phyloP scores from a whole-genome alignment of 2,797 vertebrate genomes.

The Threskiornis aethiopicus region DNA sequence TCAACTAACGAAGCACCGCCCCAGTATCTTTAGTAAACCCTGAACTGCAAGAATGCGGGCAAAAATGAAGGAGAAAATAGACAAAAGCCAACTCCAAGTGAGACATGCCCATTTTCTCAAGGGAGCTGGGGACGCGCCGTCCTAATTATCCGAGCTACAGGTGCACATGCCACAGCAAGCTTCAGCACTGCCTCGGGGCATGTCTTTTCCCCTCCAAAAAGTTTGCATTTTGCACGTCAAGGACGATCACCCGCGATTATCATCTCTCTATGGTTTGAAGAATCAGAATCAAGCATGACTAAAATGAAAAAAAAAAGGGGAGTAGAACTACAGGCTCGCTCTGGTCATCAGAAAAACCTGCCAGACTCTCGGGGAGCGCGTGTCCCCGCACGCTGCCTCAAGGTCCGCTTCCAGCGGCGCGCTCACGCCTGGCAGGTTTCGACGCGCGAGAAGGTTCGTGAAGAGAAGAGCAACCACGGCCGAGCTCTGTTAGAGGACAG shows the following conservation, averaged over 20 bases:
- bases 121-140: accelerated
- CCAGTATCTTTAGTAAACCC: background rate
- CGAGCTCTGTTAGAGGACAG: background rate
- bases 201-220: background rate
- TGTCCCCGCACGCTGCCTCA: background rate
- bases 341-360: background rate
- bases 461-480: background rate
- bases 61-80: background rate
- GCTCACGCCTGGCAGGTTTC: background rate
- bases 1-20: background rate
- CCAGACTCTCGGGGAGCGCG: background rate
- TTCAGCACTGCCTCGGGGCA: background rate
- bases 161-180: background rate
- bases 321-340: background rate
- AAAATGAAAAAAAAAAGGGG: background rate
- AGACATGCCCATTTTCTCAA: background rate
- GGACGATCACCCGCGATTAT: accelerated
- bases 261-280: background rate
- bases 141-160: accelerated
- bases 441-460: accelerated
- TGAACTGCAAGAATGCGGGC: background rate
- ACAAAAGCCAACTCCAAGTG: background rate
- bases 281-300: background rate
- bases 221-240: background rate
- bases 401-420: background rate